Conservation (phyloP, 2,113 vertebrate species). For the Onychostruthus taczanowskii region DNA sequence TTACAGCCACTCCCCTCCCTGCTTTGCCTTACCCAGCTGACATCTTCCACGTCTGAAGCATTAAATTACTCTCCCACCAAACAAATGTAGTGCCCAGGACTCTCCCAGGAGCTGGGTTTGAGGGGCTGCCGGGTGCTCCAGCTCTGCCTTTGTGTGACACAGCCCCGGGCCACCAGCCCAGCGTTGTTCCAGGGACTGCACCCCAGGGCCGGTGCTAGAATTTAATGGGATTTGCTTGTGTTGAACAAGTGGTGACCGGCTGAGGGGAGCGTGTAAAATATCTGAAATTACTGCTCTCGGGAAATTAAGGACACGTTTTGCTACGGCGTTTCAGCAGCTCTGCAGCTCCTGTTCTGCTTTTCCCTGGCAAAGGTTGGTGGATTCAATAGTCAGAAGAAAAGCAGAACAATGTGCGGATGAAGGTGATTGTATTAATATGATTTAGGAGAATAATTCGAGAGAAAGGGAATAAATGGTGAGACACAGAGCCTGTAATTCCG, state of each 20-base stretch:
- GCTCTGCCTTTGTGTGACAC: accelerated
- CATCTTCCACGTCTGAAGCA: not conserved
- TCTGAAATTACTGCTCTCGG: not conserved
- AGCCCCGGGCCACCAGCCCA: no score
- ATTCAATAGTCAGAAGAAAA: not conserved
- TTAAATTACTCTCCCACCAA: not conserved
- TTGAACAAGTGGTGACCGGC: not conserved
- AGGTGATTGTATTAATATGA: not conserved
- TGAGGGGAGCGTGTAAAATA: not conserved
- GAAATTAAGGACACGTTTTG: not conserved
- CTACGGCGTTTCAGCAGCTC: accelerated
- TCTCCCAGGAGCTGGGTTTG: accelerated
- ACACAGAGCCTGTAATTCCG: not conserved
- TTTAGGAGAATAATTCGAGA: slow-evolving; percentile 1
- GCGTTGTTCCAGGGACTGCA: accelerated
- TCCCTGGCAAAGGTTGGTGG: not conserved
- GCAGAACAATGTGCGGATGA: not conserved
- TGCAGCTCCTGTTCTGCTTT: not conserved
- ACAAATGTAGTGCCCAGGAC: accelerated
- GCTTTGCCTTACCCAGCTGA: not conserved
- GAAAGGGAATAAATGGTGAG: not conserved
- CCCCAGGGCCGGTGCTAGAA: accelerated
- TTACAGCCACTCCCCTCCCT: accelerated
- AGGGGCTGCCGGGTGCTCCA: accelerated
- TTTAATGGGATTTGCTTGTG: not conserved